Base-by-base conservation (phyloP, 2,888 invertebrate species). In the Phlogophora meticulosa region DNA sequence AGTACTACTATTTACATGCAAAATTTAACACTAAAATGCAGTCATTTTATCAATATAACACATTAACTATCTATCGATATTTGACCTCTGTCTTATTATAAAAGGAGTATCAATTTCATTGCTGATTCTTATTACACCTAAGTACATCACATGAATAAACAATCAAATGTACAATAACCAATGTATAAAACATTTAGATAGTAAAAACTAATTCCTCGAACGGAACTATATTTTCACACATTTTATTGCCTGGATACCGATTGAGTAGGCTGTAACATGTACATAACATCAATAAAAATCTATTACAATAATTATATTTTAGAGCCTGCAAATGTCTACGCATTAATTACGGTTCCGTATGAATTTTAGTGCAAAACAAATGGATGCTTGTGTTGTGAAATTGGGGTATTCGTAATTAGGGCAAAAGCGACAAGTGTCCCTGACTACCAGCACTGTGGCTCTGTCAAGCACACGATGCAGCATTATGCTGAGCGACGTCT, bases 161-260 rank as follows among this genome's bases (percentile, higher is more conserved):
- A 69, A 48, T 48, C 13, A 48, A 0, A 62, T 24, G 15, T 43
- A 67, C 67, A 72, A 72, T 69, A 57, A 51, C 9, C 46, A 59
- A 57, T 60, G n/a, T n/a, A 70, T 51, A 71, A 45, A 49, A n/a
- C 15, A 17, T 38, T 52, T 55, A 24, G n/a, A 43, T 61, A 60
- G 22, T n/a, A n/a, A 49, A 61, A 61, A 45, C 22, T 1, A 10
- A 7, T 73, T 81, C 80, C 63, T 7, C 60, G 81, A 78, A 80
- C n/a, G 28, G 48, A 72, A 72, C 69, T 57, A 10, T 57, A 7
- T 77, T 70, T 71, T 72, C 65, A 72, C 67, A 76, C 69, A 49
- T 68, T 72, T 81, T 79, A 80, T 81, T 40, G 22, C 49, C 10
- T 0, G 46, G 52, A 61, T 69, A 52, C 76, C 58, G 62, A 62